Evolutionary conservation across 2,113 vertebrate genomes (phyloP).

Genomic region (Chloroceryle aenea): DNA sequence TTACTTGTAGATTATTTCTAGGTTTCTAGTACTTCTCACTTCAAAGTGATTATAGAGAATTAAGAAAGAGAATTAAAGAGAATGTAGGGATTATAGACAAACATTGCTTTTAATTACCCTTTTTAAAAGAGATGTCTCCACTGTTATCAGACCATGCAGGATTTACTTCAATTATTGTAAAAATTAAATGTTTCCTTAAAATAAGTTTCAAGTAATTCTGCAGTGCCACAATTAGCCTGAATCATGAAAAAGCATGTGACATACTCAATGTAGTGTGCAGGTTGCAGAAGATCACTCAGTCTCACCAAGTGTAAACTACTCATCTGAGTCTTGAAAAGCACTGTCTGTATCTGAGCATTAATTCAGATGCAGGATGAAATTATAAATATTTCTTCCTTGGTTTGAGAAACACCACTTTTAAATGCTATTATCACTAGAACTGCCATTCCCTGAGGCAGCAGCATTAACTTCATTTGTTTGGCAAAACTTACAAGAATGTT

Average conservation of each 20-base stretch:
- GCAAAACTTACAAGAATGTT: neutral
- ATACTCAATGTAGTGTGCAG: neutral
- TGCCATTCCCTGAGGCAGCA: neutral
- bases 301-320: neutral
- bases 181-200: neutral
- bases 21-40: slow-evolving; percentile 11
- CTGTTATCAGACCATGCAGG: neutral
- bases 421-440: neutral
- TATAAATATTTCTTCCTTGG: neutral
- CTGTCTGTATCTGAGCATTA: neutral
- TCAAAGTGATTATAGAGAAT: slow-evolving; percentile 10
- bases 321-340: neutral
- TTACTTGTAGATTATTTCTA: slow-evolving; percentile 24
- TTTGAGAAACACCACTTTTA: neutral
- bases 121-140: neutral
- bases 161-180: neutral
- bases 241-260: neutral
- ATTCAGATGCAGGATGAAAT: neutral
- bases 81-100: neutral
- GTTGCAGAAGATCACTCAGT: neutral
- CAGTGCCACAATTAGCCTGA: neutral
- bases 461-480: neutral
- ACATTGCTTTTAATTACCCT: neutral
- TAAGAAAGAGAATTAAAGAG: too few species aligned
- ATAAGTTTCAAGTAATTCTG: neutral